Conservation (phyloP, 37 sponge, comb jelly and placozoan species). For the Theonella swinhoei region DNA sequence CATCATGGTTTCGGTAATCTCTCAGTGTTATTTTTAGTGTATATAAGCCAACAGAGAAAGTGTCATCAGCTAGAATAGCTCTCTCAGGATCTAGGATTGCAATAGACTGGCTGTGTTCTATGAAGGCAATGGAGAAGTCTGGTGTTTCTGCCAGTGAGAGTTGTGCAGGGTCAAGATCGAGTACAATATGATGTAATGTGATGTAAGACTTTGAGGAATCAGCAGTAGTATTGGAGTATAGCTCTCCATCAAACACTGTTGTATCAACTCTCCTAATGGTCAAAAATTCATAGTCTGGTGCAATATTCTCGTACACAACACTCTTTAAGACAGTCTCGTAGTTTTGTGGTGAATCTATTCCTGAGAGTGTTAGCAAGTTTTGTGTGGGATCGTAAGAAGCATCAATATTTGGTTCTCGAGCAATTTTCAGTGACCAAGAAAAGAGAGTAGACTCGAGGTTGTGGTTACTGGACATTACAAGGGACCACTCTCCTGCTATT, state of each 20-base stretch:
- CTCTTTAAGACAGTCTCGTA: conserved; percentile 76
- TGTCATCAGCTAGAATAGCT: conserved; percentile 63
- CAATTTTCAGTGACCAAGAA: conserved; percentile 80
- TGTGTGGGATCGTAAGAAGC: conserved; percentile 33
- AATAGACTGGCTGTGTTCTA: conserved; percentile 55
- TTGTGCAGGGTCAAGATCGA: conserved; percentile 82
- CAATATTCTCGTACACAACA: conserved; percentile 69
- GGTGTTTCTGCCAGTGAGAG: conserved; percentile 43
- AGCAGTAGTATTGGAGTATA: conserved; percentile 35
- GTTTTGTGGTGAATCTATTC: conserved; percentile 77
- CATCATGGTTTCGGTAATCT: conserved; percentile 33
- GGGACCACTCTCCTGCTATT: conserved; percentile 70
- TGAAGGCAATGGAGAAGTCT: conserved; percentile 41
- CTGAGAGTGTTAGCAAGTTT: conserved; percentile 55
- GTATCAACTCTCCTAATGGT: conserved; percentile 38
- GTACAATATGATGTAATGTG: conserved; percentile 80
- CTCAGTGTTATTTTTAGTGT: conserved; percentile 48
- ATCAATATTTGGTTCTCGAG: conserved; percentile 89
- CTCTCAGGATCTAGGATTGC: conserved; percentile 63
- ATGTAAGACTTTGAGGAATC: conserved; percentile 54
- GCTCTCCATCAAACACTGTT: conserved; percentile 66
- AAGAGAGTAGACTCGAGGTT: conserved; percentile 36
- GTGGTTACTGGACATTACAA: conserved; percentile 27
- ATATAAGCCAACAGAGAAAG: conserved; percentile 42
- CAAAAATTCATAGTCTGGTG: conserved; percentile 55